Base-by-base conservation (phyloP, 2,888 invertebrate species). In the Hirtodrosophila histrioides region DNA sequence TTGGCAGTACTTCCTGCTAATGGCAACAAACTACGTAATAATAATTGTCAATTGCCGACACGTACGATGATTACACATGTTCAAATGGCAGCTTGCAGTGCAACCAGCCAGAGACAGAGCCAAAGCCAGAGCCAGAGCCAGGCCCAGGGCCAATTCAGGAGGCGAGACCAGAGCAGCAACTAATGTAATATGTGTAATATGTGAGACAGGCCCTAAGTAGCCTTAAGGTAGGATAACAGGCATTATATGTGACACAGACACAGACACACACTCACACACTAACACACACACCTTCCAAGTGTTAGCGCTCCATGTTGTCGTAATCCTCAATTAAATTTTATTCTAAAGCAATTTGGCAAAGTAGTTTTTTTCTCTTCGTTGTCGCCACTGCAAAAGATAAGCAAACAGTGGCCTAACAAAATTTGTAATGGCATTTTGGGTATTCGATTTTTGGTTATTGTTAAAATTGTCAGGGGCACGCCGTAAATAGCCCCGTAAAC, bases 261-360 rank as follows among this genome's bases (percentile, higher is more conserved):
- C 57, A 48, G 55, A 50, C 10, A 27, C 48, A 29, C 17, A 51
- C 75, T n/a, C n/a, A n/a, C n/a, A n/a, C n/a, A n/a, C n/a, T n/a
- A n/a, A n/a, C 57, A 50, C 10, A 27, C 48, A 29, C 17, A 51
- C 75, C 49, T 73, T 10, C 48, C 9, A 46, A 43, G 65, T 72
- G 50, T 27, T 50, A 54, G 46, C 37, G 44, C 45, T 53, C n/a
- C 57, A 55, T 75, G 69, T 74, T 57, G 66, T 53, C 75, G 86
- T 89, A 89, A 89, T 88, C 89, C 89, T 78, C 89, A 89, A 89
- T 89, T 89, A 89, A 88, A 89, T 88, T 87, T 88, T 81, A 84
- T 83, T 88, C 82, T 84, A 89, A 89, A 89, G 89, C 80, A 82
- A 89, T 89, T 89, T 75, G 69, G 54, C 73, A 86, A 84, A 82